Conservation (phyloP, 2,113 vertebrate genomes). For the Pica pica region DNA sequence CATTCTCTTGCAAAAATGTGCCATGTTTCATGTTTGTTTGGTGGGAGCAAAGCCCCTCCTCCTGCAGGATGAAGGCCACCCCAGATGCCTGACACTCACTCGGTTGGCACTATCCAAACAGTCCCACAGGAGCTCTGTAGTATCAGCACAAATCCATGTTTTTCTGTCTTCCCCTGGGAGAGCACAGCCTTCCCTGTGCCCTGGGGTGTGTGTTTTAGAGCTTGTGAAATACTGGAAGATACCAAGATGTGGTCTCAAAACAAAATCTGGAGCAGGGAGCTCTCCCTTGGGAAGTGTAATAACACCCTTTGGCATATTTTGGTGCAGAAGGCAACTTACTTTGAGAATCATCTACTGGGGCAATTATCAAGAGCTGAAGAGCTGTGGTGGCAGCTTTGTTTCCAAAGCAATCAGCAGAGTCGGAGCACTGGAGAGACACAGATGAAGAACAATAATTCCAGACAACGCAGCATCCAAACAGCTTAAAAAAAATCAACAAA, state of each 20-base stretch:
- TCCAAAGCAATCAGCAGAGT: neutral
- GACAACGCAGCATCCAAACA: neutral
- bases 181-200: neutral
- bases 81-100: neutral
- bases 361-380: neutral
- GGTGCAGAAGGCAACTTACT: neutral
- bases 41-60: neutral
- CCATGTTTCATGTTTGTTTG: neutral
- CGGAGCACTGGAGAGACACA: neutral
- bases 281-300: neutral
- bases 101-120: neutral
- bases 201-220: neutral
- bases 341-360: neutral
- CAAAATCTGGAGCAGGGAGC: neutral
- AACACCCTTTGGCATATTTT: neutral
- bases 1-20: neutral
- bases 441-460: neutral
- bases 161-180: neutral
- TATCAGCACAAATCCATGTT: neutral
- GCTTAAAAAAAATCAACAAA: neutral
- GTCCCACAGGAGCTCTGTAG: neutral
- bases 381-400: neutral
- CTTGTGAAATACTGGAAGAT: neutral
- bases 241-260: neutral
- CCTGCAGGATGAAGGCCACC: neutral